Conservation (phyloP, 2,113 vertebrate species). For the Athene noctua region DNA sequence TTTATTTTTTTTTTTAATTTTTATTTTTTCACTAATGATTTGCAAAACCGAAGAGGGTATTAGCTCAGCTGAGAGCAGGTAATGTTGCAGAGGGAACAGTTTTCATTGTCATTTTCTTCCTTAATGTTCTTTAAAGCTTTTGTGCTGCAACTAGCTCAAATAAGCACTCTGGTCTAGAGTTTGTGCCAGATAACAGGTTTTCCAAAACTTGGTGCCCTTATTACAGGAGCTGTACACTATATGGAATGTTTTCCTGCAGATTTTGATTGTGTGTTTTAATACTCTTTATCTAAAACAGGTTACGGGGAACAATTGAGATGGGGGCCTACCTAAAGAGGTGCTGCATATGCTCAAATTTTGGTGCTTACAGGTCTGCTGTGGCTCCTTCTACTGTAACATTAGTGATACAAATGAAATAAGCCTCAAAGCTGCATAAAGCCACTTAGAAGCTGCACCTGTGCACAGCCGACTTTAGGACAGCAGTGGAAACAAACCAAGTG, state of each 20-base stretch:
- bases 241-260: not conserved
- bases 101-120: conserved; percentile 11
- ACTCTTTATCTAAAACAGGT: not conserved
- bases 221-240: not conserved
- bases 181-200: not conserved
- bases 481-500: not conserved
- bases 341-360: not conserved
- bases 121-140: conserved; percentile 22
- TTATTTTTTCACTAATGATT: conserved; percentile 36
- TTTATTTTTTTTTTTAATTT: conserved; percentile 35
- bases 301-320: not conserved
- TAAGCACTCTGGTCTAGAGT: not conserved
- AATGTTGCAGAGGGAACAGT: not conserved
- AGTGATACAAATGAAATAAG: not conserved
- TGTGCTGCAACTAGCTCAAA: not conserved
- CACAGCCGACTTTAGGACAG: not conserved
- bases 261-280: not conserved
- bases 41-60: not conserved
- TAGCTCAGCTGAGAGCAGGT: conserved; percentile 23
- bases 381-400: not conserved
- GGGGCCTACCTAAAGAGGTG: not conserved
- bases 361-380: not conserved
- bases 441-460: not conserved
- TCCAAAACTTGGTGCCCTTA: not conserved
- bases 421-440: not conserved